Evolutionary conservation across 2,888 invertebrate species (phyloP).

Genomic region (Pachycephus smyrnensis): DNA sequence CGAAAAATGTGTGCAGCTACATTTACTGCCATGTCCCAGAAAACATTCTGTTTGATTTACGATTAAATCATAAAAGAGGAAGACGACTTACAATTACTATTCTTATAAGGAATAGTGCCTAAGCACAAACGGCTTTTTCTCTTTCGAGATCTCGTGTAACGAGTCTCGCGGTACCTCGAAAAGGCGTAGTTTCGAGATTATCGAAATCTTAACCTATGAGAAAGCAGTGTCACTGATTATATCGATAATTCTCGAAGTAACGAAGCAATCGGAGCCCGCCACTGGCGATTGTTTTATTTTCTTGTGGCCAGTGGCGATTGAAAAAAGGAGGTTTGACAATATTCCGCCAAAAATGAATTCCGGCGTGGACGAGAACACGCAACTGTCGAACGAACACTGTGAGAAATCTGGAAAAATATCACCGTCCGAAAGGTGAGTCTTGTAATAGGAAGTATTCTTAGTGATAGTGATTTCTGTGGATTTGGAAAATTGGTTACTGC

Average conservation of each 20-base stretch:
- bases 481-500: background rate
- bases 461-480: background rate
- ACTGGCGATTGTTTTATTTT: constrained; percentile 22
- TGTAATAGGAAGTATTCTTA: background rate
- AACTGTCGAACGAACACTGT: constrained; percentile 34
- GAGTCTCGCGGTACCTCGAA: background rate
- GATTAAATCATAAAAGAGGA: background rate
- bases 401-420: constrained; percentile 46
- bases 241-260: constrained; percentile 19
- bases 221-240: background rate
- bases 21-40: background rate
- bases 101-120: background rate
- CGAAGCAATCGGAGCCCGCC: constrained; percentile 29
- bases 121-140: background rate
- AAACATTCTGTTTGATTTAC: background rate
- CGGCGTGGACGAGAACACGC: constrained; percentile 41
- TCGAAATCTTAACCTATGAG: background rate
- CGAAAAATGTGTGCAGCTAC: background rate
- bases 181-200: background rate
- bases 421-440: constrained; percentile 48
- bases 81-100: background rate
- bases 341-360: constrained; percentile 58
- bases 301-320: constrained; percentile 29
- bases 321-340: constrained; percentile 34
- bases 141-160: background rate